Evolutionary conservation across 2,888 invertebrate species (phyloP).

Genomic region (Rhagium mordax): DNA sequence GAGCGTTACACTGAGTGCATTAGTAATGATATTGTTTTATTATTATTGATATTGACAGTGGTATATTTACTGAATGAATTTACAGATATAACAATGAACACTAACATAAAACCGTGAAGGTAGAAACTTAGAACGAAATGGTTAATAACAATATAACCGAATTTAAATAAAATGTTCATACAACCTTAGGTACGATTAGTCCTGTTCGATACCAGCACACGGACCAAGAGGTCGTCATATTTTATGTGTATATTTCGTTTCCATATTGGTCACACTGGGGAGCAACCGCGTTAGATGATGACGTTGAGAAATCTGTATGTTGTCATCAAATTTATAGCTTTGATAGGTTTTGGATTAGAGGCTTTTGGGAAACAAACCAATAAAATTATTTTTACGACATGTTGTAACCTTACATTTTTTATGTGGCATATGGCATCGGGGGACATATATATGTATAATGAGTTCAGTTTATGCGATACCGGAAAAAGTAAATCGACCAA

Average conservation of each 20-base stretch:
- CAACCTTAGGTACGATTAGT: neutral
- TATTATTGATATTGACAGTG: too few relatives aligned
- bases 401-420: neutral
- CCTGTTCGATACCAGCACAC: neutral
- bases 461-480: neutral
- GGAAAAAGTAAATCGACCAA: conserved; percentile 17
- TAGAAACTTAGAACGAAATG: too few relatives aligned
- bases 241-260: conserved; percentile 51
- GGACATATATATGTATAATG: conserved; percentile 18
- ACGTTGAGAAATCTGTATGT: neutral
- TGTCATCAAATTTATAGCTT: conserved; percentile 2
- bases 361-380: conserved; percentile 1
- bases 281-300: conserved; percentile 49
- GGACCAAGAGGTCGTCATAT: neutral
- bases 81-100: too few relatives aligned
- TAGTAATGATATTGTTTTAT: too few relatives aligned
- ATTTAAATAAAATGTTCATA: too few relatives aligned
- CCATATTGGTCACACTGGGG: conserved; percentile 49
- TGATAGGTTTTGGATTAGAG: conserved; percentile 6
- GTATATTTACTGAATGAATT: too few relatives aligned
- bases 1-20: too few relatives aligned
- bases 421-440: neutral
- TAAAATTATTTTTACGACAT: conserved; percentile 13
- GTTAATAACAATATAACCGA: too few relatives aligned
- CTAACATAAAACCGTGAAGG: too few relatives aligned